Base-by-base conservation (phyloP, 35 echinoderm and acorn worm genomes). In the Heliocidaris tuberculata region DNA sequence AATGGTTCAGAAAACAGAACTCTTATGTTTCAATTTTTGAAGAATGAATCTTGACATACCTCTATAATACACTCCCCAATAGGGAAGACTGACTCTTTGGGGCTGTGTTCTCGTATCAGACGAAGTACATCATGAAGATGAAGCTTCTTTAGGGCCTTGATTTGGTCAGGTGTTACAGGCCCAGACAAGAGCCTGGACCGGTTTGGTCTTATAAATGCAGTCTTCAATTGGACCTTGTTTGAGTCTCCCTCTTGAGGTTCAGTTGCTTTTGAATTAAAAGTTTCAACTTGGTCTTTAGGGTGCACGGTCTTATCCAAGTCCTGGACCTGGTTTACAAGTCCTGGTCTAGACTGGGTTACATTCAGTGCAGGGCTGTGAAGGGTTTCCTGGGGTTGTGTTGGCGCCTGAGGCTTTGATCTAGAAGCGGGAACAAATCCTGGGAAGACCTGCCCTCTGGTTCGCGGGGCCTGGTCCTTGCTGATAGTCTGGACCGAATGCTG, bases 31-130 rank as follows among this genome's bases (percentile, higher is more conserved):
- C 12, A 47, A 30, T n/a, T 47, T 47, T 88, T 42, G 30, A 9
- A 87, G 31, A 6, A 94, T 59, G 19, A 86, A 24, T 50, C 60
- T 17, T 7, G 19, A 94, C 61, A 21, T 16, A 93, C 91, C 91
- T 93, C 91, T 48, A 93, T 49, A n/a, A 93, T 93, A 48, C 91
- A 93, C 5, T 93, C 91, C 0, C 91, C 10, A 31, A 93, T 30
- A 15, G 91, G n/a, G 30, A 52, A 49, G n/a, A 49, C 91, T 4
- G 91, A 93, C 13, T 59, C 91, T n/a, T 59, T 59, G 13, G 91
- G 48, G 31, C 48, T 93, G 50, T 93, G 91, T 49, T 59, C 50
- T 59, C 50, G 16, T 56, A 93, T 93, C 91, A 93, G 31, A 49
- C 50, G 31, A 30, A 93, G 91, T 9, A 93, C 50, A 30, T 93